Evolutionary conservation across 2,797 vertebrate genomes (phyloP).

Genomic region (Intellagama lesueurii): DNA sequence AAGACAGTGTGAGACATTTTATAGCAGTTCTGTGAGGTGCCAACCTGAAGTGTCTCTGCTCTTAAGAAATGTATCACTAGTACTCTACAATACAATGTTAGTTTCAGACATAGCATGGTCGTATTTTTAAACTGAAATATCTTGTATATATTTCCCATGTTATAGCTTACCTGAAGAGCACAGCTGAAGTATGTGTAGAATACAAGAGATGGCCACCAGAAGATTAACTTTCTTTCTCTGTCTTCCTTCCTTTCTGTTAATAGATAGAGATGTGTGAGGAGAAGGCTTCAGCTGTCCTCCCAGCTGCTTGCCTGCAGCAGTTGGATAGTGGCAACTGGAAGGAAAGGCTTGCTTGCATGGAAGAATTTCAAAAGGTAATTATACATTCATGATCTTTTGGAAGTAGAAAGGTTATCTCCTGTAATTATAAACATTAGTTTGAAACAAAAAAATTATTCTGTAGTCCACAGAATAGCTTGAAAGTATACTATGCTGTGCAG

Average conservation of each 20-base stretch:
- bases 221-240: conserved; percentile 31
- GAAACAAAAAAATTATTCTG: not conserved
- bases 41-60: not conserved
- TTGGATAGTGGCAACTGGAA: conserved; percentile 97
- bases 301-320: conserved; percentile 90
- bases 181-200: fast-evolving
- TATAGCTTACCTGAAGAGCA: not conserved
- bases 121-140: not conserved
- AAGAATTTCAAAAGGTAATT: conserved; percentile 94
- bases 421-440: not conserved
- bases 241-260: conserved; percentile 45
- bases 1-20: not conserved
- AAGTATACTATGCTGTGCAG: too few relatives aligned
- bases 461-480: not conserved
- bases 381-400: not conserved
- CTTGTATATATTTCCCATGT: not conserved
- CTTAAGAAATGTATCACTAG: not conserved
- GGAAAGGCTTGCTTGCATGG: conserved; percentile 97
- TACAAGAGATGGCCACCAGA: fast-evolving
- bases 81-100: not conserved
- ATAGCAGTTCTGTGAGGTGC: not conserved
- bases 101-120: not conserved
- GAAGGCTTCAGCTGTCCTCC: conserved; percentile 90
- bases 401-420: not conserved
- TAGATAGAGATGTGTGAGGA: conserved; percentile 94